Evolutionary conservation across 2,888 invertebrate genomes (phyloP), one percentile per base, ranked within the genome.

Genomic region (Bursaphelenchus okinawaensis): DNA sequence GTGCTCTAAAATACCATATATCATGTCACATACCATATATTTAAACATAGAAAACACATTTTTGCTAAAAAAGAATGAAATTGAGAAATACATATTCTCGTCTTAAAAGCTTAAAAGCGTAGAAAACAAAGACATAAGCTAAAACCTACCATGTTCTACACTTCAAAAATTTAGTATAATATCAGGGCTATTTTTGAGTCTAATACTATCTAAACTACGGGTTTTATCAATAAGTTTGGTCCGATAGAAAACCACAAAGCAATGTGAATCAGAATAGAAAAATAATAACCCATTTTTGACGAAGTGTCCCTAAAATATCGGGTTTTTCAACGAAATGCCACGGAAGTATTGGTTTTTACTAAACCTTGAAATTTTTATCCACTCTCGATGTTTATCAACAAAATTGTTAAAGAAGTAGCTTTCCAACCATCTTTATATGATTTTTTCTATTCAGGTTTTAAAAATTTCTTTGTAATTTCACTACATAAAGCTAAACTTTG

Each of bases 1-100:
- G 79, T 74, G 51, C 72, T 80, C 78, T 73, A 24, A 62, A 69
- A 52, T 16, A 7, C 2, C 4, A 58, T 1, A 58, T 16, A 51
- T n/a, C n/a, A n/a, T n/a, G 16, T 0, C 24, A 26, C n/a, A n/a
- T n/a, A n/a, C n/a, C n/a, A n/a, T n/a, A n/a, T n/a, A n/a, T n/a
- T n/a, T n/a, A n/a, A n/a, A n/a, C n/a, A n/a, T n/a, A 29, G 31
- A 29, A 40, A 40, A 40, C n/a, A 16, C 12, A 16, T 16, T n/a
- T 16, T n/a, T 4, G 40, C 6, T n/a, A 40, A 40, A 40, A 29
- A 29, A 29, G 12, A 29, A 29, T 7, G 8, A 29, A 29, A 40
- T 4, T 4, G 31, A 40, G 40, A 12, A 40, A 40, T 40, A 16
- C 3, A 40, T 40, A n/a, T 40, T 40, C n/a, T n/a, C 6, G n/a